Conservation (phyloP, 2,888 invertebrate genomes). For the Acleris holmiana region DNA sequence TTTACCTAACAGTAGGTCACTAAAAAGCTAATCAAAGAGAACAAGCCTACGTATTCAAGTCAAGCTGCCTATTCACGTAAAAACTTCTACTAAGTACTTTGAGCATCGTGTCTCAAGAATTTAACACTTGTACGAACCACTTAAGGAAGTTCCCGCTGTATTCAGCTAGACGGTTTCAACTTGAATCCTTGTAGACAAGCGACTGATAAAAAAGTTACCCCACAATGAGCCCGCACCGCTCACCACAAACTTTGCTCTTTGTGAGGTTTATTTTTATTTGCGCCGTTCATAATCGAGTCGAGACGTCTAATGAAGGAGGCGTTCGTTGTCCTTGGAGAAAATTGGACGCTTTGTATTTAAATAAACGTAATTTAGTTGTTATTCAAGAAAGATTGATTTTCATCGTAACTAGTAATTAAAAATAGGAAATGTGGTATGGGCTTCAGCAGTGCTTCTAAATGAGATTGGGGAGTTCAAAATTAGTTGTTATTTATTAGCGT, state of each 20-base stretch:
- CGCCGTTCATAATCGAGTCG: constrained; percentile 36
- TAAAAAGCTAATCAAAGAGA: background rate
- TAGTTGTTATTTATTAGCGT: no score
- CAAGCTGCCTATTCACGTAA: background rate
- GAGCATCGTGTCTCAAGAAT: constrained; percentile 19
- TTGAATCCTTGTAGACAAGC: constrained; percentile 24
- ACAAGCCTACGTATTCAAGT: background rate
- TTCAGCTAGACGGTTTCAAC: constrained; percentile 14
- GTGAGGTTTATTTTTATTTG: constrained; percentile 44
- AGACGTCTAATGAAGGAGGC: constrained; percentile 12
- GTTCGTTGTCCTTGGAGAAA: background rate
- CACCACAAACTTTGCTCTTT: constrained; percentile 42
- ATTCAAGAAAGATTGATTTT: background rate
- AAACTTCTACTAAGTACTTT: constrained; percentile 11
- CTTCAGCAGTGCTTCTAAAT: no score
- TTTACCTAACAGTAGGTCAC: background rate
- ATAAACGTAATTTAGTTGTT: constrained; percentile 2
- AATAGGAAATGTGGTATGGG: no score
- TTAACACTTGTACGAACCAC: constrained; percentile 25
- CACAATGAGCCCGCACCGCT: constrained; percentile 27
- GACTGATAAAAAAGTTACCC: constrained; percentile 27
- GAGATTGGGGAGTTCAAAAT: no score
- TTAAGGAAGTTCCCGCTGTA: constrained; percentile 15
- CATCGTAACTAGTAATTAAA: background rate
- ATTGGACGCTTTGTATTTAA: background rate